phyloP scores from a whole-genome alignment of 1,140 invertebrate genomes.

The Drosophila equinoxialis region DNA sequence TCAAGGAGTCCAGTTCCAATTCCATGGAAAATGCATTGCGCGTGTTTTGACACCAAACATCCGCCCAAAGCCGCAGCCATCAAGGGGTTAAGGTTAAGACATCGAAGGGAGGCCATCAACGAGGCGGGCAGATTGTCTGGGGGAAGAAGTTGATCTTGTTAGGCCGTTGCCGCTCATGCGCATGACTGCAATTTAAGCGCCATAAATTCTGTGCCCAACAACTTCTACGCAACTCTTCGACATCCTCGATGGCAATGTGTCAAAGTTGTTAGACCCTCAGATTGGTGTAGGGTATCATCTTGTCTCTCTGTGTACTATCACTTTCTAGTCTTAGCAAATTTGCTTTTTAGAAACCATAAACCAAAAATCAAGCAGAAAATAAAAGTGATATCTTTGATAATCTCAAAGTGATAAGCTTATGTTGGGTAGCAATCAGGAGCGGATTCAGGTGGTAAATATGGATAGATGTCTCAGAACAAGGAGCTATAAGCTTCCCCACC shows the following conservation, averaged over 20 bases:
- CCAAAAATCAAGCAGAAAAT: background rate
- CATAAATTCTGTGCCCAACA: slow-evolving; percentile 67
- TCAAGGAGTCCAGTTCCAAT: slow-evolving; percentile 62
- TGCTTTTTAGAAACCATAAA: too few relatives aligned
- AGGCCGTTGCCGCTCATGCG: slow-evolving; percentile 69
- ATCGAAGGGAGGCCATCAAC: background rate
- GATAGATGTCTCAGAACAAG: too few relatives aligned
- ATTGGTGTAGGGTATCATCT: slow-evolving; percentile 20
- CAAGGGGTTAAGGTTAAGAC: slow-evolving; percentile 35
- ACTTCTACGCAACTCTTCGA: slow-evolving; percentile 34
- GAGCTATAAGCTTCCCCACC: too few relatives aligned
- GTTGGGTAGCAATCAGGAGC: background rate
- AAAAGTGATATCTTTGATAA: too few relatives aligned
- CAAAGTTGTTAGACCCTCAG: slow-evolving; percentile 53
- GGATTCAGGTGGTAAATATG: background rate
- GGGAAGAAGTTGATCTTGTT: slow-evolving; percentile 61
- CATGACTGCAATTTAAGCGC: slow-evolving; percentile 80
- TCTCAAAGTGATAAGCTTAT: too few relatives aligned
- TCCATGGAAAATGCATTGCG: slow-evolving; percentile 62
- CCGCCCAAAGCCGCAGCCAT: slow-evolving; percentile 66
- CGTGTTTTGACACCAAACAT: slow-evolving; percentile 78
- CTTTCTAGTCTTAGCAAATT: background rate
- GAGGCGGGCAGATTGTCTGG: background rate
- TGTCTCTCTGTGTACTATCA: slow-evolving; percentile 2
- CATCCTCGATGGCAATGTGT: slow-evolving; percentile 58